Conservation (phyloP, 2,797 vertebrate genomes). For the Okamejei kenojei region DNA sequence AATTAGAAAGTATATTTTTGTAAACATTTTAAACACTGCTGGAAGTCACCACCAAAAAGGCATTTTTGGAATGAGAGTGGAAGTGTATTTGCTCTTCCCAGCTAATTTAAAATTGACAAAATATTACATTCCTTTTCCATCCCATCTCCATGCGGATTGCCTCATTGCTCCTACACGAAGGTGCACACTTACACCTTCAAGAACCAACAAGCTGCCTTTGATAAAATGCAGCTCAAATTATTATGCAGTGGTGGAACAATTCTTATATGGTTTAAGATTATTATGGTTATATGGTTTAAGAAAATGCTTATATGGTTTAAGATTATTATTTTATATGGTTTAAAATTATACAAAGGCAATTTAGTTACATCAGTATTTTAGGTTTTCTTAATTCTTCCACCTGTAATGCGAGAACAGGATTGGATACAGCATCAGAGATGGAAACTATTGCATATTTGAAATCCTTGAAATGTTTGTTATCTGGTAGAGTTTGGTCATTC, state of each 20-base stretch:
- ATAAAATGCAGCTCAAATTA: not conserved
- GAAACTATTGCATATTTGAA: too few species aligned
- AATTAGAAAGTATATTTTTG: not conserved
- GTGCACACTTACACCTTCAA: not conserved
- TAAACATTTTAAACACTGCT: not conserved
- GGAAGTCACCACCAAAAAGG: not conserved
- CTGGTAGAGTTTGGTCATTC: too few species aligned
- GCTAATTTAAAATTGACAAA: not conserved
- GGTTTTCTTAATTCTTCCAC: too few species aligned
- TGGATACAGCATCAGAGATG: too few species aligned
- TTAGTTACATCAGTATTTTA: too few species aligned
- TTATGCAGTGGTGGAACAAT: not conserved
- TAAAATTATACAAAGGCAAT: too few species aligned
- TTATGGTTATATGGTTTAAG: not conserved
- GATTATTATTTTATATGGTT: too few species aligned
- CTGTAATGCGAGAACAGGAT: too few species aligned
- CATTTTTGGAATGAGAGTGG: not conserved
- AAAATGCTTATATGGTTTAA: too few species aligned
- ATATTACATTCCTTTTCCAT: too few species aligned
- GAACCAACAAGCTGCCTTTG: not conserved
- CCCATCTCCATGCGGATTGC: not conserved
- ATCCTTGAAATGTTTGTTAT: too few species aligned
- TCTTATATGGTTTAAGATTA: not conserved
- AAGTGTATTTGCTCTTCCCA: not conserved
- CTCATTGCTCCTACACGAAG: not conserved